A percentile compares a stretch with the other conserved stretches of the same genome.
Evolutionary conservation across 2,797 vertebrate species (phyloP).

Genomic region (Allobates femoralis): DNA sequence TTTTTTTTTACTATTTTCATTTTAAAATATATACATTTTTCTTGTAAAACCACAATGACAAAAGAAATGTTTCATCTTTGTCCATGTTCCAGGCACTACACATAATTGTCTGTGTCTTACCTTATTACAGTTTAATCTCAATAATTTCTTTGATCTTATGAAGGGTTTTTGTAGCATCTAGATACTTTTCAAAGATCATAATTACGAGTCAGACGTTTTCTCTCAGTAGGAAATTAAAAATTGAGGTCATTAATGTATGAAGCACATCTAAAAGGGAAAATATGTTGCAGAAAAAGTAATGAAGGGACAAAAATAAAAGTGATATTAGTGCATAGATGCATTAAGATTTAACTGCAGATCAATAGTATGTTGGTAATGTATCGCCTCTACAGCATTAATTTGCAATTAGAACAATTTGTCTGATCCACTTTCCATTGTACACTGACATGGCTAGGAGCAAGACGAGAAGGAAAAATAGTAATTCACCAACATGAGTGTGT

Average conservation of each 20-base stretch:
- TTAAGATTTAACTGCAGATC: conserved; percentile 78
- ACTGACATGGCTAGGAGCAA: neutral
- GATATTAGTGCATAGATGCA: conserved; percentile 72
- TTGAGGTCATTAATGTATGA: conserved; percentile 75
- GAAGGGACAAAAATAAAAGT: conserved; percentile 70
- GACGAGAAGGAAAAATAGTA: conserved; percentile 5
- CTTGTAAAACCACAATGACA: conserved; percentile 24
- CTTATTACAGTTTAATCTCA: conserved; percentile 61
- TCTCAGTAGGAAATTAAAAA: conserved; percentile 74
- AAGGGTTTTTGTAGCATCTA: conserved; percentile 68
- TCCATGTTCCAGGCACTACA: conserved; percentile 34
- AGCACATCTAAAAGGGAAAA: conserved; percentile 73
- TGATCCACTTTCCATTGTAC: conserved; percentile 68
- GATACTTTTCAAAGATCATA: conserved; percentile 69
- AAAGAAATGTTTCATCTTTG: conserved; percentile 40
- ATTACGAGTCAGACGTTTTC: conserved; percentile 71
- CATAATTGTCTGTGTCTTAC: conserved; percentile 64
- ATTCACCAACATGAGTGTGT: neutral
- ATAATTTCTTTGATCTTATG: conserved; percentile 67
- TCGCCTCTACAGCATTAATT: conserved; percentile 81
- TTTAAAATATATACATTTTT: conserved; percentile 11
- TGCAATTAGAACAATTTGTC: conserved; percentile 76
- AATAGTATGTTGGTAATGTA: conserved; percentile 80
- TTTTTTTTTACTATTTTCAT: conserved; percentile 1
- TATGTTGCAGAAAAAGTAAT: conserved; percentile 74